These are phyloP conservation scores for Lobophora halterata DNA, from an alignment of 2,888 invertebrate species.

Conservation along the genomic window DNA sequence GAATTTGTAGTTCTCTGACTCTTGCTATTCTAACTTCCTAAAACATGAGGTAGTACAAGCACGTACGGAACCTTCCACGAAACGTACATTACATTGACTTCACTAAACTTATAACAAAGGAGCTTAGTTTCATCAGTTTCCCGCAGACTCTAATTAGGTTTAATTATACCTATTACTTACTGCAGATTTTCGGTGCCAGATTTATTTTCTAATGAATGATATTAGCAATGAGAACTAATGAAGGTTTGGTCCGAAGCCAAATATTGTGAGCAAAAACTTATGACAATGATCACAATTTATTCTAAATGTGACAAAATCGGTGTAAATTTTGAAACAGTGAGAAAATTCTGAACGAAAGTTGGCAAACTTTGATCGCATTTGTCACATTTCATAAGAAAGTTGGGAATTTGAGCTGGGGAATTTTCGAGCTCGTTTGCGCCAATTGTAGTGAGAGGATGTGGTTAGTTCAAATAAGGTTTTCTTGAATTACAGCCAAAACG, in stretches of 20 bases:
- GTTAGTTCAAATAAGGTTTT: constrained; percentile 43
- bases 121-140: constrained; percentile 17
- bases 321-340: not conserved
- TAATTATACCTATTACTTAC: constrained; percentile 14
- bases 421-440: constrained; percentile 50
- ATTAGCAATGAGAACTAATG: too few species aligned
- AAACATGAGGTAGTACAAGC: constrained; percentile 12
- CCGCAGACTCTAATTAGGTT: constrained; percentile 22
- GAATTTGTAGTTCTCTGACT: constrained; percentile 1
- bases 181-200: too few species aligned
- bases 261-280: too few species aligned
- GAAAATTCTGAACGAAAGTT: constrained; percentile 22
- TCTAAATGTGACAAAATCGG: not conserved
- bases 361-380: constrained; percentile 44
- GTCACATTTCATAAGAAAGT: constrained; percentile 40
- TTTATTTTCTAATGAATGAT: too few species aligned
- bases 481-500: constrained; percentile 32
- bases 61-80: constrained; percentile 22
- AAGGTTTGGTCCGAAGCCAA: too few species aligned
- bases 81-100: constrained; percentile 24
- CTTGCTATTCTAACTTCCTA: constrained; percentile 18
- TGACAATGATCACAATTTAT: too few species aligned
- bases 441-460: constrained; percentile 47
- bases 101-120: constrained; percentile 25
- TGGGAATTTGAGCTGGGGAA: constrained; percentile 46